phyloP scores from a whole-genome alignment of 1,140 invertebrate species.

The Wasmannia auropunctata region DNA sequence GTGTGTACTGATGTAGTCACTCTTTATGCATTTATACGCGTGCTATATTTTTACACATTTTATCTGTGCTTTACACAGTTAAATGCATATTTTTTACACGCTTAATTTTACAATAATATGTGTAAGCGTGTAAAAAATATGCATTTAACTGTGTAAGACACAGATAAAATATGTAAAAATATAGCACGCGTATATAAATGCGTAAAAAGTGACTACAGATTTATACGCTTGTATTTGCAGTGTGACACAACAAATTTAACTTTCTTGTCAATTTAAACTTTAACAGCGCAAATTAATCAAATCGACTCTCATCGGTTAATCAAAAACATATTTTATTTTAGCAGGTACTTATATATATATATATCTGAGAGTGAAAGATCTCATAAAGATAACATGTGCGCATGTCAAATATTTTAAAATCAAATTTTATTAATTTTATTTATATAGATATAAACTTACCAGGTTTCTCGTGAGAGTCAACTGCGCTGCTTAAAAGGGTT shows the following conservation, averaged over 20 bases:
- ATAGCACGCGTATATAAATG: too few relatives aligned
- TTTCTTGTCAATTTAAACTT: not conserved
- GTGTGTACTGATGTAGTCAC: too few relatives aligned
- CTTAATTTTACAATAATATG: too few relatives aligned
- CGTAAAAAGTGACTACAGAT: too few relatives aligned
- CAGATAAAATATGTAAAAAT: too few relatives aligned
- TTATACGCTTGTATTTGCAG: too few relatives aligned
- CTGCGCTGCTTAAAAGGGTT: not conserved
- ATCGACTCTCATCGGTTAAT: not conserved
- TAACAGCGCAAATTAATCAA: not conserved
- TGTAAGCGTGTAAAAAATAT: too few relatives aligned
- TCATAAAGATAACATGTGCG: not conserved
- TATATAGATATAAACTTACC: not conserved
- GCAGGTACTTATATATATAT: not conserved
- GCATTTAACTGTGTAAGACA: too few relatives aligned
- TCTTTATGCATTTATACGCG: too few relatives aligned
- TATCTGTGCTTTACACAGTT: too few relatives aligned
- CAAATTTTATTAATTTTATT: not conserved
- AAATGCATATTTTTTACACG: too few relatives aligned
- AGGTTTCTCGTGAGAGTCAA: constrained; percentile 35
- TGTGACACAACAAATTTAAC: not conserved
- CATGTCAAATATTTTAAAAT: not conserved
- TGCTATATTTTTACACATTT: too few relatives aligned
- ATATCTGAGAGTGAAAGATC: not conserved
- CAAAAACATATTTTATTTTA: not conserved